Evolutionary conservation across 2,113 vertebrate species (phyloP).

Genomic region (Ceuthmochares aereus): DNA sequence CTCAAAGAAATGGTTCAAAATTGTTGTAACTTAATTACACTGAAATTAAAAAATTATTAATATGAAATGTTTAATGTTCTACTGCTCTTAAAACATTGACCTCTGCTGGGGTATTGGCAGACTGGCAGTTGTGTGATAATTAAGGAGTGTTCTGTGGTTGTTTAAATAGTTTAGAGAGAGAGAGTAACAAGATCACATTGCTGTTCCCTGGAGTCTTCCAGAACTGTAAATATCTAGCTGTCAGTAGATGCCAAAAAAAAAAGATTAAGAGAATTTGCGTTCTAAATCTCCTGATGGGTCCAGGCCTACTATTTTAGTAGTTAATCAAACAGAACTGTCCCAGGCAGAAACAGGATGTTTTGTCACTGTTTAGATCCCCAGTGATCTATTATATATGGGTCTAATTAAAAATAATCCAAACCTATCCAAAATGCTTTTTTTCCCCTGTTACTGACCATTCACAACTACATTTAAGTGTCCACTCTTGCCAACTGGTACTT

Average conservation of each 20-base stretch:
- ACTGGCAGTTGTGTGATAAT: background rate
- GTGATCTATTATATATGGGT: background rate
- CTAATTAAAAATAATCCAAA: background rate
- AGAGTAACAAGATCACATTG: background rate
- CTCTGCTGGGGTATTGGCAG: background rate
- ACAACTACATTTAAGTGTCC: background rate
- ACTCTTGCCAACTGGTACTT: background rate
- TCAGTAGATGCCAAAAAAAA: background rate
- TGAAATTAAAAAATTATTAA: too few relatives aligned
- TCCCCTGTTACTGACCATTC: background rate
- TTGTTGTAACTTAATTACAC: background rate
- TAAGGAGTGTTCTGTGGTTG: background rate
- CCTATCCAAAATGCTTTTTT: background rate
- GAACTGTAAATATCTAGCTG: conserved; percentile 35
- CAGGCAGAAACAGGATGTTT: background rate
- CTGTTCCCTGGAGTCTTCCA: background rate
- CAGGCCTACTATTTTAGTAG: background rate
- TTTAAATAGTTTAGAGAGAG: background rate
- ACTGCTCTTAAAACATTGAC: background rate
- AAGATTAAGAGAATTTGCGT: background rate
- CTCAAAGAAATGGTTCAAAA: conserved; percentile 1
- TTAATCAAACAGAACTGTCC: background rate
- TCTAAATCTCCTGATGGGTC: background rate
- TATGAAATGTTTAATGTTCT: background rate
- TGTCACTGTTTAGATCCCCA: background rate